phyloP scores from a whole-genome alignment of 2,888 invertebrate genomes.

The Ochropleura plecta region DNA sequence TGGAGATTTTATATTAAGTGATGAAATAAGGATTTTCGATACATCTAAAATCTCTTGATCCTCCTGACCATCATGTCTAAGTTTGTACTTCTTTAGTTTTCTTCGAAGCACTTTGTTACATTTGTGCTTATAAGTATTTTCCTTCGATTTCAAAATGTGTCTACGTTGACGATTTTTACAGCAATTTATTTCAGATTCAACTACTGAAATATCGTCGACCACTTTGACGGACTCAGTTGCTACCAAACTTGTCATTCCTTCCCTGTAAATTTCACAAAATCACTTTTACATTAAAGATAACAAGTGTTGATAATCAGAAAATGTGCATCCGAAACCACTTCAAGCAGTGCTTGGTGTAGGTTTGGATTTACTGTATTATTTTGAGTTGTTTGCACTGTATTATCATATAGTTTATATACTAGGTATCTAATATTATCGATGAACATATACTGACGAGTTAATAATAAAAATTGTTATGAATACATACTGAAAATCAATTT shows the following conservation, averaged over 20 bases:
- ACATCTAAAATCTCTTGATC: constrained; percentile 86
- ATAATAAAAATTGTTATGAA: constrained; percentile 32
- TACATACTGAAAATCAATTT: constrained; percentile 75
- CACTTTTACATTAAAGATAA: constrained; percentile 14
- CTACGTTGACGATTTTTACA: constrained; percentile 60
- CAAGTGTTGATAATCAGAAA: constrained; percentile 18
- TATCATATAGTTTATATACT: not conserved
- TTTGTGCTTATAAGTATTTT: constrained; percentile 77
- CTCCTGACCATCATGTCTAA: constrained; percentile 84
- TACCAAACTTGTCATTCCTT: constrained; percentile 83
- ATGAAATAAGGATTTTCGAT: constrained; percentile 77
- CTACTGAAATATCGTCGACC: constrained; percentile 58
- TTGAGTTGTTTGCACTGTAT: not conserved
- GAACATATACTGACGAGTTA: not conserved
- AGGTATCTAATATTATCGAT: not conserved
- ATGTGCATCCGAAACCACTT: not conserved
- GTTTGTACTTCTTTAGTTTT: constrained; percentile 85
- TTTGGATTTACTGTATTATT: constrained; percentile 21
- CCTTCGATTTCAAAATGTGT: constrained; percentile 74
- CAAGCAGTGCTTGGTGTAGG: not conserved
- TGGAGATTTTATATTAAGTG: constrained; percentile 81
- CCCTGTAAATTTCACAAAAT: constrained; percentile 73
- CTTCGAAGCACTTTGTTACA: constrained; percentile 79
- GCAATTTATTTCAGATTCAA: constrained; percentile 53
- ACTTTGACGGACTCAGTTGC: constrained; percentile 58